Evolutionary conservation across 1,140 invertebrate genomes (phyloP), one percentile per base, ranked within the genome.

Genomic region (Uloborus diversus): DNA sequence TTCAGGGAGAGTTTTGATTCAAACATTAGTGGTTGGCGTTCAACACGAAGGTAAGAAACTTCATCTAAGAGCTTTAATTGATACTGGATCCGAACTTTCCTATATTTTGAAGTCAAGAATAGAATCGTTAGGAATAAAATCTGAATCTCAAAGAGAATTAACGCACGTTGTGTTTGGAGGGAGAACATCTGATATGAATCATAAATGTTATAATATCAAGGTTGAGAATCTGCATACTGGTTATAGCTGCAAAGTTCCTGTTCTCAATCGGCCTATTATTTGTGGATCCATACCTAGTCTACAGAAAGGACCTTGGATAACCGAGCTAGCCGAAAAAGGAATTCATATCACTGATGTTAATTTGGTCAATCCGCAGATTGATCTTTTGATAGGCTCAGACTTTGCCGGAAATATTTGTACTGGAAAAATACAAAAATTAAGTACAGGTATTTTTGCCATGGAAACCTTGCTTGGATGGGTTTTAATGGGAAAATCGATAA

Each of bases 391-490:
- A 32, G 56, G 65, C 32, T 47, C 53, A 37, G 64, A 79, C 30
- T 59, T 25, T 42, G 27, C 25, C 3, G 62, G 73, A 37, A 28
- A 61, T 11, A 59, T 86, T 33, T 86, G 83, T 85, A 86, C 85
- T 0, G 85, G 84, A 23, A 68, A 79, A 27, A 82, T 78, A 20
- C 11, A 66, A n/a, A 42, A 83, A 9, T 62, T 86, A 28, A 14
- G 53, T 3, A 82, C 81, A 65, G 85, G 85, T 1, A 66, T 86
- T 14, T 80, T 84, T 17, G 85, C 84, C n/a, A 7, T 85, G 2
- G 83, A 88, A 79, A 86, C 85, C 0, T 23, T 69, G 5, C 69
- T 87, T 1, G 86, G 85, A 3, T 87, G 85, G 85, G 23, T 11
- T 49, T 17, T 78, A 5, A 78, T 56, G 42, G 20, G 57, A 27